Evolutionary conservation across 2,113 vertebrate genomes (phyloP).

Genomic region (Corynorhinus townsendii): DNA sequence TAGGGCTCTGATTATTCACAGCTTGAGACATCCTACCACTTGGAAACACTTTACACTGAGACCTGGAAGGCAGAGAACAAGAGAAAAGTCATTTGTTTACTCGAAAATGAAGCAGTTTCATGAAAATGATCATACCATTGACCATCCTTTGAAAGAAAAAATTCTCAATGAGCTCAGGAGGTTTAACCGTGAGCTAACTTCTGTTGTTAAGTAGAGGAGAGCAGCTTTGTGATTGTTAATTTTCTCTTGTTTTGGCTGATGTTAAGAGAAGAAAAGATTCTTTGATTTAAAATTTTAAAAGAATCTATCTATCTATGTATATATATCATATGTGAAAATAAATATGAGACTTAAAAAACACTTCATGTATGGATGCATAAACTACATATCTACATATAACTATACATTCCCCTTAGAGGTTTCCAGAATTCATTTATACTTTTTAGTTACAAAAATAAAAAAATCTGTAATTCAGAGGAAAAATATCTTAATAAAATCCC

Average conservation of each 20-base stretch:
- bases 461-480: background rate
- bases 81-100: background rate
- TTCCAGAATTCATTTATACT: background rate
- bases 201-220: background rate
- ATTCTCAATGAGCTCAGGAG: background rate
- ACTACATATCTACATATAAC: background rate
- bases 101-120: constrained; percentile 1
- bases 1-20: background rate
- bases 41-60: background rate
- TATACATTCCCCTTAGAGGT: background rate
- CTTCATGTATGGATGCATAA: background rate
- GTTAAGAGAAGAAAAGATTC: background rate
- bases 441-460: constrained; percentile 31
- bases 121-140: background rate
- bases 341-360: background rate
- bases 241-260: background rate
- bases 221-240: background rate
- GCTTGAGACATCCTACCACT: background rate
- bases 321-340: background rate
- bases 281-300: background rate
- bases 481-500: background rate
- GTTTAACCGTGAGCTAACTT: constrained; percentile 3
- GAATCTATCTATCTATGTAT: background rate
- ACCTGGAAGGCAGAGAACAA: background rate
- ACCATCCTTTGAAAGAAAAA: constrained; percentile 9